A percentile compares a stretch with the other conserved stretches of the same genome.
phyloP scores from a whole-genome alignment of 2,888 invertebrate species.

The Himalopsyche japonica region DNA sequence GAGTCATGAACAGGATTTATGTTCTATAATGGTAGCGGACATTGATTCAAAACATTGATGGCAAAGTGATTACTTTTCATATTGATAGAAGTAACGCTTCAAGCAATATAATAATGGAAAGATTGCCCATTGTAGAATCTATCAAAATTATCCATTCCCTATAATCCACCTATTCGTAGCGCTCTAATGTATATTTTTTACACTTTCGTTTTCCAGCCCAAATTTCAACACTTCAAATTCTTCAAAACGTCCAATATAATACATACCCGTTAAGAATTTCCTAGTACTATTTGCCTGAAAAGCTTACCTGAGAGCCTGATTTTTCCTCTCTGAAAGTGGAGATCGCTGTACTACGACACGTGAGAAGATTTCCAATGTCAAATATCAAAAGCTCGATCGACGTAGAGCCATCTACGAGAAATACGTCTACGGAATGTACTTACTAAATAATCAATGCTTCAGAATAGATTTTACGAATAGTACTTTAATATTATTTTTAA shows the following conservation, averaged over 20 bases:
- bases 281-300: conserved; percentile 4
- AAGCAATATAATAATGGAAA: too few relatives aligned
- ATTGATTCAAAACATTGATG: too few relatives aligned
- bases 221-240: background rate
- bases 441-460: background rate
- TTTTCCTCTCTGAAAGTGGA: conserved; percentile 16
- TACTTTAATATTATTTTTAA: too few relatives aligned
- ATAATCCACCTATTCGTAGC: too few relatives aligned
- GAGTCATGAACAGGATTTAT: too few relatives aligned
- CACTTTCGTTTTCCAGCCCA: background rate
- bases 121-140: too few relatives aligned
- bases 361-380: conserved; percentile 17
- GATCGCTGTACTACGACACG: conserved; percentile 26
- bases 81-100: too few relatives aligned
- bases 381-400: background rate
- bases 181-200: too few relatives aligned
- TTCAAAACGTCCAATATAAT: background rate
- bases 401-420: background rate
- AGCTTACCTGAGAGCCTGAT: conserved; percentile 4
- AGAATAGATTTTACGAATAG: too few relatives aligned
- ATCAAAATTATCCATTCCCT: too few relatives aligned
- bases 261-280: background rate
- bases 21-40: too few relatives aligned
- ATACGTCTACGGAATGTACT: background rate
- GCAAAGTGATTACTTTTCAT: too few relatives aligned